These are phyloP conservation scores for Euproctis similis DNA, from an alignment of 2,888 invertebrate species.

Conservation along the genomic window DNA sequence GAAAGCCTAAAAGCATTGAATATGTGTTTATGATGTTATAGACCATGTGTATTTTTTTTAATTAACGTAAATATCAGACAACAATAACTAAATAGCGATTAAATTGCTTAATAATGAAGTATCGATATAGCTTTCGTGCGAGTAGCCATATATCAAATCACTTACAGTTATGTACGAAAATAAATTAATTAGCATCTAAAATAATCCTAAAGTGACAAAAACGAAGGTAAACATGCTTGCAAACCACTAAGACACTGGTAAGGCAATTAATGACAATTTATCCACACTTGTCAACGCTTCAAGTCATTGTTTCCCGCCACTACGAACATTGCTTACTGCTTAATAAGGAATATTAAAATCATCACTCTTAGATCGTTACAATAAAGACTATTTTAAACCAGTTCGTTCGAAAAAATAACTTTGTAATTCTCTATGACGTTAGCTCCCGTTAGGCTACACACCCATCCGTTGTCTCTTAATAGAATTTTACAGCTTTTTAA, in stretches of 20 bases:
- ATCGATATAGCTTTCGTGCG: too few species aligned
- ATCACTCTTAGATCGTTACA: conserved; percentile 14
- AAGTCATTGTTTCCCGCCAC: conserved; percentile 53
- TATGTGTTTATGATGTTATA: too few species aligned
- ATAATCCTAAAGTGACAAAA: conserved; percentile 35
- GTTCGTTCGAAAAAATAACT: conserved; percentile 15
- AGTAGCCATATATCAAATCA: conserved; percentile 53
- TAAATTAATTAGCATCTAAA: conserved; percentile 55
- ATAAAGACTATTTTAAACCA: conserved; percentile 31
- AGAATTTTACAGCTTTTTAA: conserved; percentile 72
- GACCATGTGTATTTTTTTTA: too few species aligned
- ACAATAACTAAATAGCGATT: too few species aligned
- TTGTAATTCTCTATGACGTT: conserved; percentile 18
- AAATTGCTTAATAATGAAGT: too few species aligned
- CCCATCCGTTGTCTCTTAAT: conserved; percentile 53
- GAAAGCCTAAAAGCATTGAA: too few species aligned
- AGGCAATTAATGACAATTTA: conserved; percentile 69
- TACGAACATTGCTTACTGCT: conserved; percentile 28
- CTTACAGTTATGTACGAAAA: conserved; percentile 41
- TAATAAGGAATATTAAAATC: conserved; percentile 22
- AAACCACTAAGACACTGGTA: conserved; percentile 41
- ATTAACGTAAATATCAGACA: too few species aligned
- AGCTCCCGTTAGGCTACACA: conserved; percentile 33
- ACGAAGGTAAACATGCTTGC: conserved; percentile 33
- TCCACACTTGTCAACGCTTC: conserved; percentile 58